Percentiles rank a stretch among this genome's conserved stretches.
Evolutionary conservation across 1,140 invertebrate species (phyloP).

Genomic region (Cyclargus thomasi): DNA sequence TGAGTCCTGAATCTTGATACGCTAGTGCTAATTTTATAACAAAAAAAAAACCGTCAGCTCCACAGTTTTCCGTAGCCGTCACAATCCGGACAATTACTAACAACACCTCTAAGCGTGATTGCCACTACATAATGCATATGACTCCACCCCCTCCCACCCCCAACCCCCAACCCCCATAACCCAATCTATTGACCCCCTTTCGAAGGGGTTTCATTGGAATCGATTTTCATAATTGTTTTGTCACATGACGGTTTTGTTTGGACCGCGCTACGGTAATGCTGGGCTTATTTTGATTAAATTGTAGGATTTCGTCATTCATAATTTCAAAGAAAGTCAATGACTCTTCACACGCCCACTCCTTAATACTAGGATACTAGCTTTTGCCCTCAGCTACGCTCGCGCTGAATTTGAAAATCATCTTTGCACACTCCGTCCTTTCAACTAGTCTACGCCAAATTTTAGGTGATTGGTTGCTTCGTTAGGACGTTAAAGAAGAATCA

Average conservation of each 20-base stretch:
- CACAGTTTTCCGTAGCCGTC: slow-evolving; percentile 24
- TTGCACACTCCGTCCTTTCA: no score
- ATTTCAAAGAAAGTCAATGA: neutral
- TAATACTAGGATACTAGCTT: no score
- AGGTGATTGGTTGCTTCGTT: no score
- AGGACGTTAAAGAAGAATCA: no score
- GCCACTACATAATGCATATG: slow-evolving; percentile 66
- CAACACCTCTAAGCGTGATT: slow-evolving; percentile 58
- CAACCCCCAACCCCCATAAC: slow-evolving; percentile 28
- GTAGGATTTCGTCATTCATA: neutral
- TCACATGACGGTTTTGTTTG: slow-evolving; percentile 11
- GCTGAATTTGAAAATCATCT: no score
- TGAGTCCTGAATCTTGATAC: no score
- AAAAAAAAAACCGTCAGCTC: slow-evolving; percentile 5
- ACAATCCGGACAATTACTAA: slow-evolving; percentile 43
- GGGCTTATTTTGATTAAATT: slow-evolving; percentile 17
- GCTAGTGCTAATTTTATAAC: no score
- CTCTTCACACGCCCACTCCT: no score
- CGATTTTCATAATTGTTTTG: slow-evolving; percentile 22
- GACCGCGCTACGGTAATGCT: neutral
- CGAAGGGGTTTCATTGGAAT: slow-evolving; percentile 9
- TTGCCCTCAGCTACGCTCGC: no score
- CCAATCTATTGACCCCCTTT: slow-evolving; percentile 19
- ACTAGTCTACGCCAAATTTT: no score
- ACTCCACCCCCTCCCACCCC: slow-evolving; percentile 31